Conservation (phyloP, 2,888 invertebrate species). For the Thysanoteuthis rhombus region DNA sequence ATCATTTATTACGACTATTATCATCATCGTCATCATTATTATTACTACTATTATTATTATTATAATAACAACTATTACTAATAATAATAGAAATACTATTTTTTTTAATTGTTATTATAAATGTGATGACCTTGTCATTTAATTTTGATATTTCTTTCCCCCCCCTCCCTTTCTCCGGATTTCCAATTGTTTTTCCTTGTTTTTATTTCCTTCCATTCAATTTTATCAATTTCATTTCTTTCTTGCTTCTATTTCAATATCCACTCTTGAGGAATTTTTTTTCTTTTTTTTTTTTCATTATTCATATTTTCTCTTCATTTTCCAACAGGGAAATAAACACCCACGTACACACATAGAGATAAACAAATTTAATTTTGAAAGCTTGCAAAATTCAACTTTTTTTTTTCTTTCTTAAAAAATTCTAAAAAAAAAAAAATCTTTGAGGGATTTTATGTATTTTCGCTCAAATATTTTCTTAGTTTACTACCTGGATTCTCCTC, state of each 20-base stretch:
- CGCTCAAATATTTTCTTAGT: neutral
- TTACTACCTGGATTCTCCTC: no score
- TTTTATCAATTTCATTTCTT: conserved; percentile 12
- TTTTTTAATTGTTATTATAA: no score
- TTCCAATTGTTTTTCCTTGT: neutral
- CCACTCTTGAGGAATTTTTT: neutral
- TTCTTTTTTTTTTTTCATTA: neutral
- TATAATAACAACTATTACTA: no score
- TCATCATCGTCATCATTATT: neutral
- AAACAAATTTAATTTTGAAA: neutral
- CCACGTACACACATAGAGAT: neutral
- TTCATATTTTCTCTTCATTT: neutral
- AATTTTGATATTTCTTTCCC: neutral
- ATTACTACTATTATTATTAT: neutral
- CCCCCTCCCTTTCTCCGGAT: neutral
- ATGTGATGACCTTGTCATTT: neutral
- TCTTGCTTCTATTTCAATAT: neutral
- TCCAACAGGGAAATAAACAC: neutral
- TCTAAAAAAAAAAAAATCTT: neutral
- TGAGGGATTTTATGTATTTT: neutral
- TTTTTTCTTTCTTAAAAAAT: no score
- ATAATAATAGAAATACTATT: no score
- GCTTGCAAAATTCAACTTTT: neutral
- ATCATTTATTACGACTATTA: neutral
- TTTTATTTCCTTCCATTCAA: neutral